phyloP scores from a whole-genome alignment of 2,113 vertebrate genomes.

The Nothobranchius kuhntae region DNA sequence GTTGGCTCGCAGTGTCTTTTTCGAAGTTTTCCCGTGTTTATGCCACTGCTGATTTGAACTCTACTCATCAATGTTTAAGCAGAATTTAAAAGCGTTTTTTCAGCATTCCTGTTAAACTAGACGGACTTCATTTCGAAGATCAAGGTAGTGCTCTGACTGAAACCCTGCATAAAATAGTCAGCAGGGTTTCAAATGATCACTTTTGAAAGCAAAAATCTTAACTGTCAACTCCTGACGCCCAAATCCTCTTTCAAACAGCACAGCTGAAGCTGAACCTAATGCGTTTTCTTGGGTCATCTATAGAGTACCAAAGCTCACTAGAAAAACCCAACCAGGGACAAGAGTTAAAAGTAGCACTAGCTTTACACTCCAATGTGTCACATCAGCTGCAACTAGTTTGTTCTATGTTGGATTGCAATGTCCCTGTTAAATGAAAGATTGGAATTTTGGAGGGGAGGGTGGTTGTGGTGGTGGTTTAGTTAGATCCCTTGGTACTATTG shows the following conservation, averaged over 20 bases:
- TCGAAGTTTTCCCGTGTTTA: no score
- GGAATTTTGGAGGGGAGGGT: neutral
- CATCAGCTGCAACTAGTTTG: no score
- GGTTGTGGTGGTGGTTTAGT: neutral
- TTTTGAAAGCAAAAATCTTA: neutral
- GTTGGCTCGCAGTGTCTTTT: neutral
- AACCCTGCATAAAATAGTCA: neutral
- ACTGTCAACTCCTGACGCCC: neutral
- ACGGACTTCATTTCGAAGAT: neutral
- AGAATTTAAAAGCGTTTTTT: neutral
- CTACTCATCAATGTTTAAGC: neutral
- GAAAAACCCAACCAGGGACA: no score
- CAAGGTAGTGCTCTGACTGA: neutral
- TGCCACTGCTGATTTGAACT: constrained; percentile 1
- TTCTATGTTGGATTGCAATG: no score
- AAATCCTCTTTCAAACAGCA: neutral
- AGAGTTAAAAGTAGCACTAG: no score
- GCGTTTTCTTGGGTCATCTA: neutral
- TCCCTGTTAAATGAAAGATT: no score
- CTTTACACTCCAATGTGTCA: no score
- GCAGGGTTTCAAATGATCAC: neutral
- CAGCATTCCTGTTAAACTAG: neutral
- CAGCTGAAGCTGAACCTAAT: neutral
- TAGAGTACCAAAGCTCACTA: neutral
- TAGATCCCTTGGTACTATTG: neutral